A percentile compares a stretch with the other conserved stretches of the same genome.
These are phyloP conservation scores for Galbula dea DNA, from an alignment of 2,113 vertebrate genomes.

Conservation along the genomic window DNA sequence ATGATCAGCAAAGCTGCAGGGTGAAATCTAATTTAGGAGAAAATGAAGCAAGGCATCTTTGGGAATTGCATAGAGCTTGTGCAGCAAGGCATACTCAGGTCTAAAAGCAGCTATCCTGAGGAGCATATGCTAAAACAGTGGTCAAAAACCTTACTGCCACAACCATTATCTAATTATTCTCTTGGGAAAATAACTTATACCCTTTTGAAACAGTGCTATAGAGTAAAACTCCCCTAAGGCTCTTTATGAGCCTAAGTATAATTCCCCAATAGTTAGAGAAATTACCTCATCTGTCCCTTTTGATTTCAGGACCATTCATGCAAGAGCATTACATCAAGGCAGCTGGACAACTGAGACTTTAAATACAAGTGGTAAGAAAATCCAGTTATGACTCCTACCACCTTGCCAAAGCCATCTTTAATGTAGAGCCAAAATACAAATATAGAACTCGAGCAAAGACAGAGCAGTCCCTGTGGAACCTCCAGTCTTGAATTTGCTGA, in stretches of 20 bases:
- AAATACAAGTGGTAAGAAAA: neutral
- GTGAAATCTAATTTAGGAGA: conserved; percentile 4
- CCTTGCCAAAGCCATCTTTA: neutral
- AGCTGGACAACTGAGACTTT: neutral
- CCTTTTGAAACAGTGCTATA: neutral
- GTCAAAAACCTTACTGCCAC: conserved; percentile 11
- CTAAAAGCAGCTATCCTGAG: neutral
- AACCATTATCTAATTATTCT: neutral
- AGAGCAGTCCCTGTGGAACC: neutral
- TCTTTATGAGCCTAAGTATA: neutral
- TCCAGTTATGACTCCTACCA: neutral
- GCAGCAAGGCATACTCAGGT: neutral
- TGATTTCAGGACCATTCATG: neutral
- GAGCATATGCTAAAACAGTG: neutral
- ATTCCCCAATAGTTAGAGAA: neutral
- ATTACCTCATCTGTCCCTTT: neutral
- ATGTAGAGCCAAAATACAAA: neutral
- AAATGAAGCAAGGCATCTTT: neutral
- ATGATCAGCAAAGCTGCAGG: neutral
- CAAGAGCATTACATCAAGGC: neutral
- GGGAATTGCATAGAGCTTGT: neutral
- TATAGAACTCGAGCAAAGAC: neutral
- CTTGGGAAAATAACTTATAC: neutral
- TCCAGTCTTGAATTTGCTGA: neutral
- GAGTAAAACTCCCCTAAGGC: neutral